These are phyloP conservation scores for Leptothorax acervorum DNA, from an alignment of 2,888 invertebrate species.

Conservation along the genomic window DNA sequence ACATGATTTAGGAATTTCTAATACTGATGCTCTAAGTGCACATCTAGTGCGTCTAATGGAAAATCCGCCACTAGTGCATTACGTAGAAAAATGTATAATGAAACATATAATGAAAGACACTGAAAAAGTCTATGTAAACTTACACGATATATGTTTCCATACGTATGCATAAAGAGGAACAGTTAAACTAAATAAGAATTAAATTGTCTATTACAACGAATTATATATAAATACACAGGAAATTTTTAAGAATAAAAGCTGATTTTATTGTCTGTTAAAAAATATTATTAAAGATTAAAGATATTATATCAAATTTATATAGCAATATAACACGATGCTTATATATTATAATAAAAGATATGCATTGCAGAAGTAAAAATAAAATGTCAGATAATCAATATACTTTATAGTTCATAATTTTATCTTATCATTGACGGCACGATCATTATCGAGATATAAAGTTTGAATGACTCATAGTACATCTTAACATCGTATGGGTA, in stretches of 20 bases:
- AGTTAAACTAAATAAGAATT: conserved; percentile 55
- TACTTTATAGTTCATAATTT: conserved; percentile 3
- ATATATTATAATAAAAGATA: neutral
- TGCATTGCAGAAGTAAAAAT: conserved; percentile 5
- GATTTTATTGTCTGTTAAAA: conserved; percentile 3
- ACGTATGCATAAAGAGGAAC: conserved; percentile 59
- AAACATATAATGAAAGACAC: neutral
- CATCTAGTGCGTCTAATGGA: neutral
- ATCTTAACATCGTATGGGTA: neutral
- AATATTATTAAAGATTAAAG: neutral
- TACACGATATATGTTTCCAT: conserved; percentile 66
- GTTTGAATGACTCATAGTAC: neutral
- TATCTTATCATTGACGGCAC: conserved; percentile 32
- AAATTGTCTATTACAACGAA: conserved; percentile 9
- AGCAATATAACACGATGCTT: neutral
- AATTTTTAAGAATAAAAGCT: neutral
- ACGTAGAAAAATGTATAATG: neutral
- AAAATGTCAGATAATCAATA: neutral
- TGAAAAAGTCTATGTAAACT: conserved; percentile 52
- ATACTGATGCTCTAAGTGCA: neutral
- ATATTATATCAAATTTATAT: neutral
- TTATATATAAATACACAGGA: neutral
- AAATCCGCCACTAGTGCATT: neutral
- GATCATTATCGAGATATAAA: neutral
- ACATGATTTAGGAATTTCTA: neutral